These are phyloP conservation scores for Microctonus hyperodae DNA, from an alignment of 2,888 invertebrate species.

Conservation along the genomic window DNA sequence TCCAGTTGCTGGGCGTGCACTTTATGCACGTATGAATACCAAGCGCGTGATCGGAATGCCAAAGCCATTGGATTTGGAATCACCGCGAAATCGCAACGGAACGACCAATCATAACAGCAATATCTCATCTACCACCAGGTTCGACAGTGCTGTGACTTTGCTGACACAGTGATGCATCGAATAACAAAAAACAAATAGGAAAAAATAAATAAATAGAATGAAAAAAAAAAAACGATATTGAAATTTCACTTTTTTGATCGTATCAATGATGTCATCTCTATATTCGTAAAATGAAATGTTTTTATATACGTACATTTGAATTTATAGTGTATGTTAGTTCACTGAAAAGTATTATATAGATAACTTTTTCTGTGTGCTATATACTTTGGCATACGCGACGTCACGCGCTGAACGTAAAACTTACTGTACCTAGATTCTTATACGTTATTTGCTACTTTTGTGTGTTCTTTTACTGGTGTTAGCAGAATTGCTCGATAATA, in stretches of 20 bases:
- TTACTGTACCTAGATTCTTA: neutral
- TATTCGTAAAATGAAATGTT: neutral
- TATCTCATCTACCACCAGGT: conserved; percentile 16
- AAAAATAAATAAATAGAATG: neutral
- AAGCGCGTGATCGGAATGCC: conserved; percentile 49
- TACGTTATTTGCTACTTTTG: neutral
- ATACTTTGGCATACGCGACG: neutral
- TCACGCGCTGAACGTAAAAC: conserved; percentile 8
- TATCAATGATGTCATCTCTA: conserved; percentile 4
- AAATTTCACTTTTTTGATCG: neutral
- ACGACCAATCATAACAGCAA: conserved; percentile 25
- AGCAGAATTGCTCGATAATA: conserved; percentile 1
- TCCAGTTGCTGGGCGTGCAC: conserved; percentile 42
- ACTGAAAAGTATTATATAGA: too few relatives aligned
- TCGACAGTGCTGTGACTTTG: neutral
- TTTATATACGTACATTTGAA: neutral
- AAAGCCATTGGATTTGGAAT: conserved; percentile 25
- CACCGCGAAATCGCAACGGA: conserved; percentile 24
- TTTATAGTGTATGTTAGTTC: neutral
- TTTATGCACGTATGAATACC: conserved; percentile 54
- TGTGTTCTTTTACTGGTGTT: neutral
- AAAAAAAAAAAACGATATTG: neutral
- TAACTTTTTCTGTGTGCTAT: neutral
- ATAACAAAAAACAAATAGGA: neutral
- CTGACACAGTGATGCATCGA: neutral